Evolutionary conservation across 2,888 invertebrate genomes (phyloP).

Genomic region (Eueremaeus valkanovi): DNA sequence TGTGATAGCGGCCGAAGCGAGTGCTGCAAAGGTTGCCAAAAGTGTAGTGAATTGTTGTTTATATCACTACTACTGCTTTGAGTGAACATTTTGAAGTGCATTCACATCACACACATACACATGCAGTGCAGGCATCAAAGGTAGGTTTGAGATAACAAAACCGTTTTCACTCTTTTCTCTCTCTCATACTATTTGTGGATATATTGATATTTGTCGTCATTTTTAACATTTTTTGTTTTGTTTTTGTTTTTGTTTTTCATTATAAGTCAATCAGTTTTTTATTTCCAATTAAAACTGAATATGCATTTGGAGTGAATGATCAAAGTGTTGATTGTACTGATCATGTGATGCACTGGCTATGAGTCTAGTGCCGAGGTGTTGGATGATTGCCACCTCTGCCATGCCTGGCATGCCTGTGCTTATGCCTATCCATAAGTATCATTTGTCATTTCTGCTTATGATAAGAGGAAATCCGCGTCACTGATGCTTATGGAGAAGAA

Average conservation of each 20-base stretch:
- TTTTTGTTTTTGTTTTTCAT: not conserved
- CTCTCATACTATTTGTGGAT: too few relatives aligned
- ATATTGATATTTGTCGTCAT: not conserved
- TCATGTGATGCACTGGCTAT: too few relatives aligned
- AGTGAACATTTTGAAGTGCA: slow-evolving; percentile 21
- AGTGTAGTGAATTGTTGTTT: slow-evolving; percentile 23
- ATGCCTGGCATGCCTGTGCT: not conserved
- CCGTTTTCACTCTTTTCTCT: not conserved
- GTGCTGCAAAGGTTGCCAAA: slow-evolving; percentile 24
- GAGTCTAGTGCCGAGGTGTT: not conserved
- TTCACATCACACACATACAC: slow-evolving; percentile 32
- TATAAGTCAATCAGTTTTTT: not conserved
- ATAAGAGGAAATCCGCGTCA: slow-evolving; percentile 35
- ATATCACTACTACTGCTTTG: slow-evolving; percentile 7
- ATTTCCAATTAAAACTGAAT: slow-evolving; percentile 7
- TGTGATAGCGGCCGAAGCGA: slow-evolving; percentile 30
- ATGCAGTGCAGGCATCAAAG: slow-evolving; percentile 35
- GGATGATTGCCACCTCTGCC: slow-evolving; percentile 23
- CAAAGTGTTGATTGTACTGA: not conserved
- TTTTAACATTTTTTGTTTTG: not conserved
- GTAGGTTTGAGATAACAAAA: slow-evolving; percentile 20
- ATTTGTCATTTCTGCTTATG: slow-evolving; percentile 34
- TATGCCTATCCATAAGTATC: slow-evolving; percentile 24
- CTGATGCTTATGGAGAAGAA: slow-evolving; percentile 31
- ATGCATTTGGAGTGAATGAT: slow-evolving; percentile 17